Conservation (phyloP, 2,797 vertebrate genomes). For the Merluccius polli region DNA sequence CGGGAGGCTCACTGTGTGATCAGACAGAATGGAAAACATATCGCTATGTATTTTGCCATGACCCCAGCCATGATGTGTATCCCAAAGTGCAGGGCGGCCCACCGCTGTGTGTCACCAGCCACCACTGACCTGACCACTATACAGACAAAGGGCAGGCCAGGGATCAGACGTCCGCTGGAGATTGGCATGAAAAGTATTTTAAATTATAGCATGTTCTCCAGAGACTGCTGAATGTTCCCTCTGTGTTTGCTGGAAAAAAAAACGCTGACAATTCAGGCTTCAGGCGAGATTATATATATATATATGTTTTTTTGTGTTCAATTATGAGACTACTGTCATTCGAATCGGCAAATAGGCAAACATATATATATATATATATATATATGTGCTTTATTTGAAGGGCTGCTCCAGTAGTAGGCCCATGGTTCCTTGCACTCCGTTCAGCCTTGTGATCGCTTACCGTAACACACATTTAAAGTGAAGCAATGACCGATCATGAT, state of each 20-base stretch:
- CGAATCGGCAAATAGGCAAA: no score
- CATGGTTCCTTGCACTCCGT: no score
- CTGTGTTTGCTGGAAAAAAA: constrained; percentile 5
- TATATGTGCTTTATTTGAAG: no score
- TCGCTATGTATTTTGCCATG: constrained; percentile 49
- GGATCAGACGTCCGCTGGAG: constrained; percentile 31
- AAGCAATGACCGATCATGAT: no score
- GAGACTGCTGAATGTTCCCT: constrained; percentile 13
- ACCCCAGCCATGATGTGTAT: constrained; percentile 41
- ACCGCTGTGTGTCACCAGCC: constrained; percentile 34
- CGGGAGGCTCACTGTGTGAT: constrained; percentile 42
- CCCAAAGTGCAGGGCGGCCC: constrained; percentile 33
- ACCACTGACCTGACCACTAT: constrained; percentile 42
- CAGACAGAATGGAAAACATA: constrained; percentile 32
- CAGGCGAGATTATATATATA: not conserved
- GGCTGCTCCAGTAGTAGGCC: no score
- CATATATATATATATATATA: no score
- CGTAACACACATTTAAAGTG: no score
- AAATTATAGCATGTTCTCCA: constrained; percentile 16
- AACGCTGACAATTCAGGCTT: constrained; percentile 19
- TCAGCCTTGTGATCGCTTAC: no score
- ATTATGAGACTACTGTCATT: no score
- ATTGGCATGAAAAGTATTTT: constrained; percentile 27
- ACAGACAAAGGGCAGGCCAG: constrained; percentile 41
- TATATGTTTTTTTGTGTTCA: no score